These are phyloP conservation scores for Crotalus viridis DNA, from an alignment of 2,113 vertebrate genomes.

Conservation along the genomic window DNA sequence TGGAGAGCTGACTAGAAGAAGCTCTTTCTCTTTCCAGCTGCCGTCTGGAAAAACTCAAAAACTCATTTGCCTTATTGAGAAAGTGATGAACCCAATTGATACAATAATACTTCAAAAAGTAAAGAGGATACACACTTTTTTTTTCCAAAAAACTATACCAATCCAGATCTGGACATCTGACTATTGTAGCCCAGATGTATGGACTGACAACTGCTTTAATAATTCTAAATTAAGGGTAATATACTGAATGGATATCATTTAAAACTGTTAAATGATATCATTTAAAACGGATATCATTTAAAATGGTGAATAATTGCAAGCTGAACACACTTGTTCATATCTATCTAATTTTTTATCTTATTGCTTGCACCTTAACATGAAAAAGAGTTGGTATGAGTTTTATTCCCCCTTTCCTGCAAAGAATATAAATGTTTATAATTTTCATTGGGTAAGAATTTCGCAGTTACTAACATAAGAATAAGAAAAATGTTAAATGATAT, in stretches of 20 bases:
- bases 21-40: background rate
- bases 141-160: background rate
- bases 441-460: background rate
- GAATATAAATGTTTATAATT: background rate
- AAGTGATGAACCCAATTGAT: background rate
- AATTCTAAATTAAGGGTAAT: background rate
- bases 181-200: background rate
- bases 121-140: background rate
- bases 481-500: background rate
- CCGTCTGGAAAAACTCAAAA: background rate
- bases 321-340: background rate
- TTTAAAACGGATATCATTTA: background rate
- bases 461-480: background rate
- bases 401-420: background rate
- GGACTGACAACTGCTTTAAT: background rate
- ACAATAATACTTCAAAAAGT: background rate
- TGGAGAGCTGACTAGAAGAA: background rate
- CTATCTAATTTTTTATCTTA: background rate
- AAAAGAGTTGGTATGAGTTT: background rate
- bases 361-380: background rate
- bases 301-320: background rate
- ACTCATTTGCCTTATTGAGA: background rate
- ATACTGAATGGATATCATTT: background rate
- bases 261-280: background rate
- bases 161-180: background rate